Conservation (phyloP, 35 echinoderm and acorn worm genomes). For the Ptychodera flava region DNA sequence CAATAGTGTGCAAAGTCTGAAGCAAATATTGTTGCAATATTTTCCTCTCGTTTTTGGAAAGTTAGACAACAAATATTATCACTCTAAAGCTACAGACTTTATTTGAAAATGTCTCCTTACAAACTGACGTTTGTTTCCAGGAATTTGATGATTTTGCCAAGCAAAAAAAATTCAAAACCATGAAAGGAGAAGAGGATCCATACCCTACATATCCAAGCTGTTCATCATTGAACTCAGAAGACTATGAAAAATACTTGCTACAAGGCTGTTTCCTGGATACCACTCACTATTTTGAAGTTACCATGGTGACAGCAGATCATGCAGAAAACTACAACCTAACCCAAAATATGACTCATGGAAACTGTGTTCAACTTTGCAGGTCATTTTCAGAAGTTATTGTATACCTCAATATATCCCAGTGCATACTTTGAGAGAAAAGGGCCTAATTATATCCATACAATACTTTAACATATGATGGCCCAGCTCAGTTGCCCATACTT, state of each 20-base stretch:
- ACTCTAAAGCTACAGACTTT: too few relatives aligned
- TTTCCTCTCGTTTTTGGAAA: too few relatives aligned
- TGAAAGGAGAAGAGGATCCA: slow-evolving; percentile 48
- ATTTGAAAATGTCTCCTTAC: too few relatives aligned
- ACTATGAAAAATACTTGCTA: slow-evolving; percentile 42
- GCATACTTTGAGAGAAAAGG: too few relatives aligned
- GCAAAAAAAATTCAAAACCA: slow-evolving; percentile 54
- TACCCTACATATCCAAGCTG: slow-evolving; percentile 54
- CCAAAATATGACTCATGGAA: slow-evolving; percentile 31
- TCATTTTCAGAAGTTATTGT: slow-evolving; percentile 8
- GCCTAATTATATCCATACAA: too few relatives aligned
- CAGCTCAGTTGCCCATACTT: too few relatives aligned
- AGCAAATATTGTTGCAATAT: too few relatives aligned
- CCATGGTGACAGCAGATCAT: slow-evolving; percentile 46
- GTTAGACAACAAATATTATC: too few relatives aligned
- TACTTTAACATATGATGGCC: too few relatives aligned
- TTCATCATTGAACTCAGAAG: slow-evolving; percentile 26
- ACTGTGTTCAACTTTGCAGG: slow-evolving; percentile 52
- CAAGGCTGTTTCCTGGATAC: slow-evolving; percentile 43
- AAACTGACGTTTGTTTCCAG: too few relatives aligned
- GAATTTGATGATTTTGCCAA: slow-evolving; percentile 27
- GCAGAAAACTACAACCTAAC: slow-evolving; percentile 33
- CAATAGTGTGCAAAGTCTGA: too few relatives aligned
- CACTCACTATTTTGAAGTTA: slow-evolving; percentile 24
- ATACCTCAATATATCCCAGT: too few relatives aligned